These are phyloP conservation scores for Acanthopleura granulata DNA, from an alignment of 2,888 invertebrate species.

Conservation along the genomic window DNA sequence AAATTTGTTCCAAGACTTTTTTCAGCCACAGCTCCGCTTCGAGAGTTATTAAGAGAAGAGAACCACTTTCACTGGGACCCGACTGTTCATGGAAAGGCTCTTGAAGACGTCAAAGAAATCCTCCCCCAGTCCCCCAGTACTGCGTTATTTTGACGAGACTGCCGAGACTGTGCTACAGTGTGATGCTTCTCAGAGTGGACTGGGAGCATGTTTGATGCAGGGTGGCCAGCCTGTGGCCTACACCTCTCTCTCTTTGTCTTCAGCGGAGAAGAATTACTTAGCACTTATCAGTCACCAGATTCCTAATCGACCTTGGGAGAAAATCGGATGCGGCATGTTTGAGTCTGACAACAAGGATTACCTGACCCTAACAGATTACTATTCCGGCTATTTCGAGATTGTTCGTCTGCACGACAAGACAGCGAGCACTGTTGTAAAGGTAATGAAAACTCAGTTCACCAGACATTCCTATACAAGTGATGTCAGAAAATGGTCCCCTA, in stretches of 20 bases:
- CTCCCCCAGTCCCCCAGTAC: conserved; percentile 13
- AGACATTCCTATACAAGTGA: conserved; percentile 23
- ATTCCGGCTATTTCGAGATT: conserved; percentile 16
- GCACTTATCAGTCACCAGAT: conserved; percentile 7
- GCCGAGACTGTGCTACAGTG: conserved; percentile 24
- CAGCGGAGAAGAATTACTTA: conserved; percentile 32
- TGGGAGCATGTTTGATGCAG: conserved; percentile 26
- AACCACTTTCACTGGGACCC: too few relatives aligned
- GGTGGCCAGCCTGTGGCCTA: conserved; percentile 37
- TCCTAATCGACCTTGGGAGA: conserved; percentile 17
- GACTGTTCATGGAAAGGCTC: too few relatives aligned
- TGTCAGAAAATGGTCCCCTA: conserved; percentile 26
- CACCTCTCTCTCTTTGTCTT: conserved; percentile 32
- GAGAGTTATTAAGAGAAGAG: too few relatives aligned
- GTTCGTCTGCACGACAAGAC: conserved; percentile 17
- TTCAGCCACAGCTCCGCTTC: conserved; percentile 26
- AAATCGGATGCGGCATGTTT: conserved; percentile 15
- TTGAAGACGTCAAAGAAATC: too few relatives aligned
- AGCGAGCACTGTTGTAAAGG: conserved; percentile 12
- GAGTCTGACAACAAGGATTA: conserved; percentile 19
- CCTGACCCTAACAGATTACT: conserved; percentile 18
- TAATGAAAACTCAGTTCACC: conserved; percentile 24
- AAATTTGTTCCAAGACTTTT: conserved; percentile 33
- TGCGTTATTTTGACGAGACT: conserved; percentile 25
- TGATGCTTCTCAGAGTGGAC: conserved; percentile 31